A percentile compares a stretch with the other conserved stretches of the same genome.
Evolutionary conservation across 1,140 invertebrate genomes (phyloP).

Genomic region (Drosophila sp.): DNA sequence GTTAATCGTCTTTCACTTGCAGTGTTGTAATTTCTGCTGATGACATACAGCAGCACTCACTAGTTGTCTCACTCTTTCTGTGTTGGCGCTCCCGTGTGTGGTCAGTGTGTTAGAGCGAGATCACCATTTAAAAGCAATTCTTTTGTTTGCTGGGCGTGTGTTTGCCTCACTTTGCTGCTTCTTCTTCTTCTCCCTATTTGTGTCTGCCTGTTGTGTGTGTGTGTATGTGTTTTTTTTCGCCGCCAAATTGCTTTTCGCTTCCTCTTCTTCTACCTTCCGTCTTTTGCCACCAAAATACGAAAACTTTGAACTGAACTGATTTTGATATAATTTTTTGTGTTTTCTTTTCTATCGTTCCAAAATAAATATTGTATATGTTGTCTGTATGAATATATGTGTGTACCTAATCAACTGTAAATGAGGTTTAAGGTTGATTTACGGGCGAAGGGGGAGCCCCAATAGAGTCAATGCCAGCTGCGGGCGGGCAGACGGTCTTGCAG

Average conservation of each 20-base stretch:
- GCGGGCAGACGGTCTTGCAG: conserved; percentile 47
- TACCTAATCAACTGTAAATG: conserved; percentile 8
- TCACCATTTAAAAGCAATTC: conserved; percentile 12
- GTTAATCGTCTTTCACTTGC: conserved; percentile 51
- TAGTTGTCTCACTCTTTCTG: conserved; percentile 28
- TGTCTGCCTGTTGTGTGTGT: conserved; percentile 37
- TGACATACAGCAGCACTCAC: conserved; percentile 69
- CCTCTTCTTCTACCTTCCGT: conserved; percentile 12
- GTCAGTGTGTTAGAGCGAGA: conserved; percentile 27
- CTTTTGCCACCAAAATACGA: conserved; percentile 12
- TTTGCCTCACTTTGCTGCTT: conserved; percentile 12
- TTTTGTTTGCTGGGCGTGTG: conserved; percentile 25
- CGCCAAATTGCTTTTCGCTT: conserved; percentile 56
- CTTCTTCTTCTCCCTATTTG: conserved; percentile 26
- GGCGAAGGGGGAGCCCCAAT: neutral
- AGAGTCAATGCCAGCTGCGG: conserved; percentile 44
- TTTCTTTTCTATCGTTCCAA: conserved; percentile 11
- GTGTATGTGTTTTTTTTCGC: conserved; percentile 51
- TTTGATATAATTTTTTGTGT: conserved; percentile 19
- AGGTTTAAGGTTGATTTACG: conserved; percentile 2
- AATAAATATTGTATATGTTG: conserved; percentile 8
- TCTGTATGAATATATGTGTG: conserved; percentile 7
- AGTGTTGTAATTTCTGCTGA: conserved; percentile 78
- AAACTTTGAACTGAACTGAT: conserved; percentile 14
- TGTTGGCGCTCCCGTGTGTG: conserved; percentile 10